These are phyloP conservation scores for Linyphia triangularis DNA, from an alignment of 2,888 invertebrate species.

Conservation along the genomic window DNA sequence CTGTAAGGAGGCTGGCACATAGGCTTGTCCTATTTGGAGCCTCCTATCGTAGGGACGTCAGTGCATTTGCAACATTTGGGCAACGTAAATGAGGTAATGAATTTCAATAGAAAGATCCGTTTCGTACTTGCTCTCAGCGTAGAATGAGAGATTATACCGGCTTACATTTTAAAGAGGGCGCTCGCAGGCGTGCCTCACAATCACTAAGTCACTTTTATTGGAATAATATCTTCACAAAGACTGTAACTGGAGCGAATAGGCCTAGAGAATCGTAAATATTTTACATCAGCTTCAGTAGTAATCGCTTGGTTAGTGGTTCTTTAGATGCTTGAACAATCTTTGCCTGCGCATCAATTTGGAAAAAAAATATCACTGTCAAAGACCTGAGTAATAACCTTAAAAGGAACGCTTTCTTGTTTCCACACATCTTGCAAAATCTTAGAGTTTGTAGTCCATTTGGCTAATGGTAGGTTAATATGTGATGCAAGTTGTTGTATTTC, in stretches of 20 bases:
- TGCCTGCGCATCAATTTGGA: constrained; percentile 3
- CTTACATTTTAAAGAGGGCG: too few species aligned
- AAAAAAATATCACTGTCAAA: too few species aligned
- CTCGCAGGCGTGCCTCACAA: too few species aligned
- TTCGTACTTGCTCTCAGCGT: too few species aligned
- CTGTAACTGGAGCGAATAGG: constrained; percentile 5
- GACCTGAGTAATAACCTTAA: not conserved
- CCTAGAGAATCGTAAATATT: constrained; percentile 15
- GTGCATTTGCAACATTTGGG: too few species aligned
- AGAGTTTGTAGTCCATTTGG: not conserved
- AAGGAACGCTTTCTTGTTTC: not conserved
- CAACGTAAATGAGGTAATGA: too few species aligned
- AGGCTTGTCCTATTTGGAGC: too few species aligned
- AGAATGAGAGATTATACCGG: too few species aligned
- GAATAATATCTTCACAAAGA: constrained; percentile 9
- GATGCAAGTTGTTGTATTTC: not conserved
- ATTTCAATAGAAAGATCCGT: too few species aligned
- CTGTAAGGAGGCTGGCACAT: too few species aligned
- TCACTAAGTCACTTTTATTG: too few species aligned
- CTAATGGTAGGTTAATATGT: constrained; percentile 8
- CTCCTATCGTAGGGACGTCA: too few species aligned
- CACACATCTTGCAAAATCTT: not conserved
- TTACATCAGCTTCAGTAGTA: not conserved
- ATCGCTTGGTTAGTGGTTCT: not conserved
- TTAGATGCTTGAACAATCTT: not conserved